Conservation (phyloP, 2,797 vertebrate species). For the Rhinatrema bivittatum region DNA sequence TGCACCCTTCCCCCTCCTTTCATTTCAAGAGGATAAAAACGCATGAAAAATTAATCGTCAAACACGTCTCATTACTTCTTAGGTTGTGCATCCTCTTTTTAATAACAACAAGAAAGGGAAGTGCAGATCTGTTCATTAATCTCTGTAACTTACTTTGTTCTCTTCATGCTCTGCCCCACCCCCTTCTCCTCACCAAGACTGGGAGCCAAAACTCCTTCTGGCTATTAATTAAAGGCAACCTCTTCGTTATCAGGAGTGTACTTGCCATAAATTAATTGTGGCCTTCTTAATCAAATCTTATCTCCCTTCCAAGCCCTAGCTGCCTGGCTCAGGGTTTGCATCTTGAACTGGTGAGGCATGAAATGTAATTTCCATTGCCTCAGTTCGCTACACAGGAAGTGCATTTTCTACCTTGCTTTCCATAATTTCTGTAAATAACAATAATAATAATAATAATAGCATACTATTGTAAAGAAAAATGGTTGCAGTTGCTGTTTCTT, state of each 20-base stretch:
- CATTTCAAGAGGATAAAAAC: too few relatives aligned
- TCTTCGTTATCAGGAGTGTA: constrained; percentile 58
- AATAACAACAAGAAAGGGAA: too few relatives aligned
- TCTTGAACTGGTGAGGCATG: constrained; percentile 41
- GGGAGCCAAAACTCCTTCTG: constrained; percentile 53
- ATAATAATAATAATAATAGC: too few relatives aligned
- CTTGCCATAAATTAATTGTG: constrained; percentile 73
- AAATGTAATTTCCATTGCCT: constrained; percentile 61
- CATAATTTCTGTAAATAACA: not conserved
- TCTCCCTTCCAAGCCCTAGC: constrained; percentile 43
- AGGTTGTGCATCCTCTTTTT: too few relatives aligned
- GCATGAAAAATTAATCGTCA: too few relatives aligned
- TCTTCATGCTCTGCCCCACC: not conserved
- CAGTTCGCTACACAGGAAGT: not conserved
- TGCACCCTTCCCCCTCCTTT: too few relatives aligned
- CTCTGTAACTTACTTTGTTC: constrained; percentile 28
- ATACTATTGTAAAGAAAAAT: too few relatives aligned
- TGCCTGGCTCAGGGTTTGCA: constrained; percentile 25
- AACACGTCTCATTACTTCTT: too few relatives aligned
- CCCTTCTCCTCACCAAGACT: constrained; percentile 31
- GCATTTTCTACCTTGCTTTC: not conserved
- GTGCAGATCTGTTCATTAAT: constrained; percentile 32
- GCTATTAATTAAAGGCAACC: constrained; percentile 79
- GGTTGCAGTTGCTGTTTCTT: too few relatives aligned
- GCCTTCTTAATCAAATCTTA: constrained; percentile 69